Percentiles rank a stretch among this genome's conserved stretches.
Conservation (phyloP, 2,888 invertebrate species). For the Anticlea derivata region DNA sequence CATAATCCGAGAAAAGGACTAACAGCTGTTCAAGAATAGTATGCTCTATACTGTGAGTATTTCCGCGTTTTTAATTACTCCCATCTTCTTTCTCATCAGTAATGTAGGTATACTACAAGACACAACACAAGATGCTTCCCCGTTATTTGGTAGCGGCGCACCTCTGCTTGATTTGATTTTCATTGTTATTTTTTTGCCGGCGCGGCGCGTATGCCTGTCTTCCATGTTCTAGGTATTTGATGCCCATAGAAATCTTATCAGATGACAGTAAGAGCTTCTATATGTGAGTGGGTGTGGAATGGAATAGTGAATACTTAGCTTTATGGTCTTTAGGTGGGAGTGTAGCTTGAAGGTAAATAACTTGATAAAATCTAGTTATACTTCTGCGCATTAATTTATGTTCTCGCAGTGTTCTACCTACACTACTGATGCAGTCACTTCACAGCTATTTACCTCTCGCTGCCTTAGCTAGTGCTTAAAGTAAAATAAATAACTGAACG, state of each 20-base stretch:
- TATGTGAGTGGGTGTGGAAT: too few relatives aligned
- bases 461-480: too few relatives aligned
- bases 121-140: neutral
- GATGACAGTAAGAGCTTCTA: neutral
- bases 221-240: neutral
- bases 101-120: neutral
- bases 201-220: neutral
- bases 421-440: neutral
- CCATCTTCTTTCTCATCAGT: too few relatives aligned
- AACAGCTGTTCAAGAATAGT: constrained; percentile 75
- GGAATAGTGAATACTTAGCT: too few relatives aligned
- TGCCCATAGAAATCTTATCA: neutral
- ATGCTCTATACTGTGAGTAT: constrained; percentile 77
- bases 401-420: neutral
- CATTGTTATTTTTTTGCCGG: neutral
- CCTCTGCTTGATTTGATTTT: neutral
- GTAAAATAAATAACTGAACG: too few relatives aligned
- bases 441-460: too few relatives aligned
- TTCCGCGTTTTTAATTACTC: neutral
- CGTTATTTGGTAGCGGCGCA: neutral
- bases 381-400: too few relatives aligned
- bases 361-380: too few relatives aligned
- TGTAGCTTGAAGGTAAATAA: too few relatives aligned
- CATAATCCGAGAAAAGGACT: constrained; percentile 50
- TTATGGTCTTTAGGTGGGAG: too few relatives aligned